These are phyloP conservation scores for Lomographa bimaculata DNA, from an alignment of 2,888 invertebrate species.

Conservation along the genomic window DNA sequence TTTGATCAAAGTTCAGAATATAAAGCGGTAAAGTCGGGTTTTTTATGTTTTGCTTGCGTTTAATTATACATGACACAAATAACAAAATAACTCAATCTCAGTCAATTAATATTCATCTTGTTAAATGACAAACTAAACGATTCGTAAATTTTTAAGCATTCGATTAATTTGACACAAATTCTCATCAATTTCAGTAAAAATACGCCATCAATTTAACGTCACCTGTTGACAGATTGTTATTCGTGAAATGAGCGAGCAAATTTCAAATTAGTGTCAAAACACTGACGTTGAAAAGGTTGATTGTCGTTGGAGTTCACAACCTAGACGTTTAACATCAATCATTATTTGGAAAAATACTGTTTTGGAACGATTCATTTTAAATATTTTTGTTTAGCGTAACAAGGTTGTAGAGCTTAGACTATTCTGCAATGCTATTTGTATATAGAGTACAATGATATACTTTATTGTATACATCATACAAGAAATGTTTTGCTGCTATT, in stretches of 20 bases:
- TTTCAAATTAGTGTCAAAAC: slow-evolving; percentile 30
- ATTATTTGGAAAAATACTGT: slow-evolving; percentile 1
- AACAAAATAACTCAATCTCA: too few relatives aligned
- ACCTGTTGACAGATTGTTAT: slow-evolving; percentile 31
- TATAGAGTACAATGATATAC: too few relatives aligned
- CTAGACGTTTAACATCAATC: slow-evolving; percentile 4
- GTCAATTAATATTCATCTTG: too few relatives aligned
- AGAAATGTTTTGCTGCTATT: too few relatives aligned
- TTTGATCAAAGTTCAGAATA: too few relatives aligned
- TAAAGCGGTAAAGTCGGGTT: too few relatives aligned
- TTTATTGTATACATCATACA: too few relatives aligned
- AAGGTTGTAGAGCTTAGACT: too few relatives aligned
- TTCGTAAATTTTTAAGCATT: background rate
- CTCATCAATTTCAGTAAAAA: slow-evolving; percentile 10
- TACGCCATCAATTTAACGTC: slow-evolving; percentile 23
- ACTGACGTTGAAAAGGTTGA: slow-evolving; percentile 25
- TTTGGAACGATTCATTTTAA: background rate
- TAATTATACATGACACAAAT: too few relatives aligned
- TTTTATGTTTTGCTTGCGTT: too few relatives aligned
- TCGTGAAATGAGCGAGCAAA: slow-evolving; percentile 19
- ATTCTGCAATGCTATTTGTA: too few relatives aligned
- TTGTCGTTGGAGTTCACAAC: slow-evolving; percentile 6
- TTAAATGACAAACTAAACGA: too few relatives aligned
- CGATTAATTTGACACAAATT: slow-evolving; percentile 6
- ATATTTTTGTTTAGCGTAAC: background rate